Conservation (phyloP, 2,797 vertebrate species). For the Myotis vivesi region DNA sequence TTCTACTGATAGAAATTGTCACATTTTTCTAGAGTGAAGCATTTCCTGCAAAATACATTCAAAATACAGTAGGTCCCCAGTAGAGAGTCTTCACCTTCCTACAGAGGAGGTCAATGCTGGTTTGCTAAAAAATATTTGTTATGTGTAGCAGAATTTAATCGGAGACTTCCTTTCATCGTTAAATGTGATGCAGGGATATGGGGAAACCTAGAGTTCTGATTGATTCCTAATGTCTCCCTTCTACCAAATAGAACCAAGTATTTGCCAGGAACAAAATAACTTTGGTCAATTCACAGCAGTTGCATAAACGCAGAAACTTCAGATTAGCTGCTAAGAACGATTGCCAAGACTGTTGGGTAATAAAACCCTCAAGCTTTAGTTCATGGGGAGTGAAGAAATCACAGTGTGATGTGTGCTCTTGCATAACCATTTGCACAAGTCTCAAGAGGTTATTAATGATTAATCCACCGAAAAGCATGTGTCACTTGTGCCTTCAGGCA, state of each 20-base stretch:
- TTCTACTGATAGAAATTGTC: not conserved
- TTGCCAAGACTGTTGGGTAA: not conserved
- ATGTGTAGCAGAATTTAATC: not conserved
- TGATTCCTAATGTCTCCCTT: not conserved
- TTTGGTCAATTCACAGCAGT: not conserved
- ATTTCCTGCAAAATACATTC: conserved; percentile 20
- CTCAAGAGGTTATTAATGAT: conserved; percentile 67
- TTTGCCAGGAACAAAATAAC: not conserved
- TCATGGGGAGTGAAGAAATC: conserved; percentile 10
- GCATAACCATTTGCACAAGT: conserved; percentile 46
- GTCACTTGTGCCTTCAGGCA: not conserved
- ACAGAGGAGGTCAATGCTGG: not conserved
- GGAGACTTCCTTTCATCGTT: not conserved
- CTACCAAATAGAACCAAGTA: not conserved
- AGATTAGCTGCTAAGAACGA: not conserved
- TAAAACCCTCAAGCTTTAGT: not conserved
- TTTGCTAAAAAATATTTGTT: not conserved
- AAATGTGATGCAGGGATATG: not conserved
- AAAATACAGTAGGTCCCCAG: not conserved
- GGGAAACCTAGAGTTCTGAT: not conserved
- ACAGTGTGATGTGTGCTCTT: not conserved
- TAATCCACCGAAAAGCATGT: conserved; percentile 47
- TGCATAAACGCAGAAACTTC: not conserved
- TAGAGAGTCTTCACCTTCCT: not conserved
- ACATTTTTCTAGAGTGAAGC: not conserved